Base-by-base conservation (phyloP, 2,888 invertebrate genomes). In the Glaucopsyche alexis region DNA sequence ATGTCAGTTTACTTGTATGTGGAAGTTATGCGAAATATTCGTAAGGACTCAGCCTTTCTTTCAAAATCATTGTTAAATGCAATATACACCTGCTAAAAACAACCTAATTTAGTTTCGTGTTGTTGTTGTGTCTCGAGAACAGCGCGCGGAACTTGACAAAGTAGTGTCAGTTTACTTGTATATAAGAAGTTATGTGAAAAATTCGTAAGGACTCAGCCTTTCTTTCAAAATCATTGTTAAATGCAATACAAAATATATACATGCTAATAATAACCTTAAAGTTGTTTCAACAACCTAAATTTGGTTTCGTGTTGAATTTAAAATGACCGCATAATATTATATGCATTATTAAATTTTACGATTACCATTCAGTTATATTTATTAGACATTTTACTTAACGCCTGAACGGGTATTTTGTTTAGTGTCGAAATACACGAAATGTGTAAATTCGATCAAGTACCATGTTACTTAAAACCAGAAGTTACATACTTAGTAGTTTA, bases 401-500 rank as follows among this genome's bases (percentile, higher is more conserved):
- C 60, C 29, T 60, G 29, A 60, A 60, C 38, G 60, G 60, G 29
- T 60, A 29, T 60, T 60, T 60, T 29, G 29, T 60, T 60, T 29
- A 60, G 60, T 60, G 60, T 60, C 60, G 60, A 60, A 60, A 60
- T 60, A 60, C 60, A 60, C 60, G 60, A 60, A 38, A 47, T 47
- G 13, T 47, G 47, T 4, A 47, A 47, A 47, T 47, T 11, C 47
- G 47, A 47, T 3, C 3, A 47, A 11, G 11, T 13, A 47, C 47
- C 47, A 47, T 47, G 8, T 47, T 11, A 29, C 29, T 29, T 29
- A 29, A n/a, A n/a, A n/a, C n/a, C n/a, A n/a, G n/a, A n/a, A 29
- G 29, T 29, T 29, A 29, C 29, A 29, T 1, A 29, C 29, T 3
- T 1, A 3, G 29, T 29, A 29, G 29, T 29, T 29, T 29, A 3